Percentiles rank a stretch among this genome's conserved stretches.
Evolutionary conservation across 2,888 invertebrate species (phyloP).

Genomic region (Argyresthia goedartella): DNA sequence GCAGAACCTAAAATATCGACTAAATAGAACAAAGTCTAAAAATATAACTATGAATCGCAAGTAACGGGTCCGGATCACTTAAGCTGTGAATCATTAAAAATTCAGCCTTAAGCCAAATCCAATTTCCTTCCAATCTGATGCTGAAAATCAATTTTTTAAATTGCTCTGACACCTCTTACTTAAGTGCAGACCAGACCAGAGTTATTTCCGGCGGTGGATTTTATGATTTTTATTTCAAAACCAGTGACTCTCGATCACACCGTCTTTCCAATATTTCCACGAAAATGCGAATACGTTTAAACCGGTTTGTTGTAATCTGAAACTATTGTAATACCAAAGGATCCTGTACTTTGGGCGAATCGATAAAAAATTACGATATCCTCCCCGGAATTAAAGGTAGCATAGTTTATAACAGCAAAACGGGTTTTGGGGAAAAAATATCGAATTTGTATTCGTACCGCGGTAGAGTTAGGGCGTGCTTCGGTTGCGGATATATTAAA

Average conservation of each 20-base stretch:
- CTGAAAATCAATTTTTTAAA: conserved; percentile 17
- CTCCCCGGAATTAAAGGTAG: conserved; percentile 2
- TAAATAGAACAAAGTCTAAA: too few species aligned
- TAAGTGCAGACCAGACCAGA: neutral
- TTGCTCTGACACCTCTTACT: conserved; percentile 14
- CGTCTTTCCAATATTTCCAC: too few species aligned
- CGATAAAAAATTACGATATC: conserved; percentile 2
- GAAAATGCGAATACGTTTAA: too few species aligned
- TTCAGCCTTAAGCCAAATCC: conserved; percentile 26
- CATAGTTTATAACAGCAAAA: conserved; percentile 1
- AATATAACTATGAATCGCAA: too few species aligned
- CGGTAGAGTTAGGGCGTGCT: conserved; percentile 42
- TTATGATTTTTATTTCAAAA: too few species aligned
- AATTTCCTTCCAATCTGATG: conserved; percentile 26
- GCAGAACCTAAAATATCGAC: too few species aligned
- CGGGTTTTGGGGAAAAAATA: conserved; percentile 1
- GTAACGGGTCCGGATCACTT: too few species aligned
- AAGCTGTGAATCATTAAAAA: neutral
- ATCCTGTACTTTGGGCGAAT: neutral
- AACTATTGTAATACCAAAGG: too few species aligned
- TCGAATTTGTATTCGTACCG: conserved; percentile 40
- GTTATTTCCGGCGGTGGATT: too few species aligned
- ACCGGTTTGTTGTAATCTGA: too few species aligned
- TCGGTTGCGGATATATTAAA: conserved; percentile 53
- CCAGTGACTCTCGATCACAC: too few species aligned